phyloP scores from a whole-genome alignment of 2,113 vertebrate species.

The Menura novaehollandiae region DNA sequence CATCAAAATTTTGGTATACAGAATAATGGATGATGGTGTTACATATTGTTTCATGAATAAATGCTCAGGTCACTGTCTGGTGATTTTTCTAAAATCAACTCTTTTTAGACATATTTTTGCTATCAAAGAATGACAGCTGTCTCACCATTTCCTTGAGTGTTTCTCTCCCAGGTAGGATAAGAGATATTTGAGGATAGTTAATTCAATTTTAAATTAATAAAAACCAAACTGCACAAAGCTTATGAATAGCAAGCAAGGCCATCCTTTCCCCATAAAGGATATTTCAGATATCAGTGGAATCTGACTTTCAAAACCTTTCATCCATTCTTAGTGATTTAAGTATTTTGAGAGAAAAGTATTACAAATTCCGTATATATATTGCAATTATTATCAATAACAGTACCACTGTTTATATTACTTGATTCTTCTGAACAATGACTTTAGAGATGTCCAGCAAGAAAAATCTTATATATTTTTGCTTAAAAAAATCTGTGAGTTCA shows the following conservation, averaged over 20 bases:
- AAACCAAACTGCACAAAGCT: not conserved
- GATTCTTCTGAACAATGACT: not conserved
- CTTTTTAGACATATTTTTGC: not conserved
- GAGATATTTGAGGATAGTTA: not conserved
- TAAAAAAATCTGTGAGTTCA: not conserved
- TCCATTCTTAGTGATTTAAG: not conserved
- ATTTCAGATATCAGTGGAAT: not conserved
- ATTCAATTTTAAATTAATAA: not conserved
- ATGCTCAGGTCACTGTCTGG: not conserved
- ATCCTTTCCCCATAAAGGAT: not conserved
- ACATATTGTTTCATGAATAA: not conserved
- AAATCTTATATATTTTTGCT: not conserved
- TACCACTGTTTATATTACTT: not conserved
- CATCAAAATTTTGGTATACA: not conserved
- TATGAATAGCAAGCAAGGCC: not conserved
- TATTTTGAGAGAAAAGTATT: not conserved
- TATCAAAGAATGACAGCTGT: not conserved
- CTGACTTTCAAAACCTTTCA: not conserved
- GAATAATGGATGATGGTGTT: fast-evolving
- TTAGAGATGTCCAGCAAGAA: not conserved
- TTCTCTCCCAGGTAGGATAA: not conserved
- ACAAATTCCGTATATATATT: not conserved
- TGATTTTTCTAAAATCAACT: not conserved
- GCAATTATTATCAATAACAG: not conserved
- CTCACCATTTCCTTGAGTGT: not conserved